Evolutionary conservation across 1,140 invertebrate genomes (phyloP).

Genomic region (Aleiodes sp.): DNA sequence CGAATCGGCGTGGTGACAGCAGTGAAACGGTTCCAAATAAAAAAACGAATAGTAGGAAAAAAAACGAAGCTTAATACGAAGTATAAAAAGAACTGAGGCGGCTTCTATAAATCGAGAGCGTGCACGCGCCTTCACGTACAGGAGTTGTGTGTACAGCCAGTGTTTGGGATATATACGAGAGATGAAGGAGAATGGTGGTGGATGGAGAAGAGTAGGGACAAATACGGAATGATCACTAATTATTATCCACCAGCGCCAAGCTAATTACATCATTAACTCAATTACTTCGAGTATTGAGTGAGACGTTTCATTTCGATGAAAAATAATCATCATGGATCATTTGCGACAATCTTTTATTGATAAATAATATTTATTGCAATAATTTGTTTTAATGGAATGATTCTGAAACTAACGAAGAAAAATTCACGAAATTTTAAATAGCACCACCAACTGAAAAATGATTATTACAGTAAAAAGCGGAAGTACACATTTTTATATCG

Average conservation of each 20-base stretch:
- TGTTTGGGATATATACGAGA: slow-evolving; percentile 3
- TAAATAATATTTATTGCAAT: too few relatives aligned
- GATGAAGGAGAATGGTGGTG: background rate
- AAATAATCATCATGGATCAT: slow-evolving; percentile 9
- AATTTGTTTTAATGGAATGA: too few relatives aligned
- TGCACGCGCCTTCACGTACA: slow-evolving; percentile 49
- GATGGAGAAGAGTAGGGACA: background rate
- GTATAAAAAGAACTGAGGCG: slow-evolving; percentile 32
- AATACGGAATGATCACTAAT: slow-evolving; percentile 43
- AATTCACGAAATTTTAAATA: too few relatives aligned
- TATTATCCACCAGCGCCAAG: slow-evolving; percentile 39
- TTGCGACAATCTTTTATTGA: slow-evolving; percentile 9
- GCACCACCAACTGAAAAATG: too few relatives aligned
- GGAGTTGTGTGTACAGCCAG: slow-evolving; percentile 5
- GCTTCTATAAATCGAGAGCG: slow-evolving; percentile 38
- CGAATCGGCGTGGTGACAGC: slow-evolving; percentile 32
- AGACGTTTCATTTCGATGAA: background rate
- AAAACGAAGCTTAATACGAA: slow-evolving; percentile 26
- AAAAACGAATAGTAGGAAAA: background rate
- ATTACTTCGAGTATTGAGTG: slow-evolving; percentile 41
- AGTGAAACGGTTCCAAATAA: slow-evolving; percentile 5
- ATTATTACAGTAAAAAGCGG: too few relatives aligned
- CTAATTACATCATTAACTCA: slow-evolving; percentile 56
- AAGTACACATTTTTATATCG: too few relatives aligned
- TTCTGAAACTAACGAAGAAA: too few relatives aligned